Evolutionary conservation across 2,888 invertebrate species (phyloP).

Genomic region (Cataglyphis altisquamis): DNA sequence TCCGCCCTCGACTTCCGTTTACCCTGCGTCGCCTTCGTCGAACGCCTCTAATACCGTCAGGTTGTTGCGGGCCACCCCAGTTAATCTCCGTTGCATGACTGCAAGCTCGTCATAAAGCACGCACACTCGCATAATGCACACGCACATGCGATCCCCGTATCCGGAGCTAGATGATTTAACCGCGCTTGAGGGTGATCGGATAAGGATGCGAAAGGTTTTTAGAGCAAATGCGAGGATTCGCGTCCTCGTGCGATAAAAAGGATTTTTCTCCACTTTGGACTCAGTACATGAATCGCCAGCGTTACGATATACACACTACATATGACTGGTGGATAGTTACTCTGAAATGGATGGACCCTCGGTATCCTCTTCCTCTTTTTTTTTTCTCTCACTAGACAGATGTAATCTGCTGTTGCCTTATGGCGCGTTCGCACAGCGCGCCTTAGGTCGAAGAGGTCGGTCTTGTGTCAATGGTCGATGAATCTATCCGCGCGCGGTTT

Average conservation of each 20-base stretch:
- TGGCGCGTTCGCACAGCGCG: conserved; percentile 54
- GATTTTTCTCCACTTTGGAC: background rate
- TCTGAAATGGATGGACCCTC: background rate
- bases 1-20: conserved; percentile 24
- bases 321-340: background rate
- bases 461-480: conserved; percentile 72
- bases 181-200: background rate
- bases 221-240: background rate
- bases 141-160: background rate
- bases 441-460: conserved; percentile 57
- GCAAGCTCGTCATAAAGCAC: conserved; percentile 70
- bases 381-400: conserved; percentile 40
- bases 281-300: background rate
- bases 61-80: conserved; percentile 56
- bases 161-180: conserved; percentile 21
- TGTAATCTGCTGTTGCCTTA: conserved; percentile 60
- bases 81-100: conserved; percentile 76
- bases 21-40: conserved; percentile 54
- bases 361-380: background rate
- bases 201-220: background rate
- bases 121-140: conserved; percentile 40
- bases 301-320: background rate
- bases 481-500: conserved; percentile 59
- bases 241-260: conserved; percentile 19
- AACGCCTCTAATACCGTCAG: conserved; percentile 52